Conservation (phyloP, 2,113 vertebrate genomes). For the Hippocampus guttulatus region DNA sequence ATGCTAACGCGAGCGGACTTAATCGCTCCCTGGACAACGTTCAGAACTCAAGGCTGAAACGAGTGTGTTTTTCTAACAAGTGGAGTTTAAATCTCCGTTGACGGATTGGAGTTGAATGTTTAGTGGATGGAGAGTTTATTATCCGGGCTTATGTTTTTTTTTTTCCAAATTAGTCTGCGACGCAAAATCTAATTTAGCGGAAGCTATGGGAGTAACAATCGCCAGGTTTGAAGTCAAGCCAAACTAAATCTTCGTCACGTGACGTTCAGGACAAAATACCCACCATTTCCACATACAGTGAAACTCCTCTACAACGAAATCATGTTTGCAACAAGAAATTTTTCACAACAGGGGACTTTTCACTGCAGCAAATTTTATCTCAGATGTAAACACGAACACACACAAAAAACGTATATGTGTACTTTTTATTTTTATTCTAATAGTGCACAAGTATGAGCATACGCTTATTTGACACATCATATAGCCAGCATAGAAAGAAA, state of each 20-base stretch:
- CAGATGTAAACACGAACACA: no score
- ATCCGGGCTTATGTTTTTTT: constrained; percentile 28
- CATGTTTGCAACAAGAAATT: no score
- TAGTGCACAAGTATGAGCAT: no score
- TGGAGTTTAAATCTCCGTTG: constrained; percentile 34
- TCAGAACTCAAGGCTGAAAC: constrained; percentile 39
- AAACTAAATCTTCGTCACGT: no score
- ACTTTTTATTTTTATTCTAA: no score
- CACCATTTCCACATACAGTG: not conserved
- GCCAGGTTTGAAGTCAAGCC: not conserved
- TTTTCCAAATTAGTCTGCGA: not conserved
- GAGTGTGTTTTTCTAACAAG: constrained; percentile 45
- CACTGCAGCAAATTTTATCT: no score
- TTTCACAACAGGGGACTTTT: not conserved
- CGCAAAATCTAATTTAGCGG: not conserved
- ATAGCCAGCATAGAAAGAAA: no score
- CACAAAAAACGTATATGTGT: no score
- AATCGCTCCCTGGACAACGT: constrained; percentile 21
- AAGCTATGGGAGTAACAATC: not conserved
- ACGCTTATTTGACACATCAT: no score
- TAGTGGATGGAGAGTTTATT: constrained; percentile 32
- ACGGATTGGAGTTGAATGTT: constrained; percentile 42
- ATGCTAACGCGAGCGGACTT: constrained; percentile 35
- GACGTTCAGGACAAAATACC: not conserved
- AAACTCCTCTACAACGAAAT: no score